These are phyloP conservation scores for Suricata suricatta DNA, from an alignment of 2,113 vertebrate species.

Conservation along the genomic window DNA sequence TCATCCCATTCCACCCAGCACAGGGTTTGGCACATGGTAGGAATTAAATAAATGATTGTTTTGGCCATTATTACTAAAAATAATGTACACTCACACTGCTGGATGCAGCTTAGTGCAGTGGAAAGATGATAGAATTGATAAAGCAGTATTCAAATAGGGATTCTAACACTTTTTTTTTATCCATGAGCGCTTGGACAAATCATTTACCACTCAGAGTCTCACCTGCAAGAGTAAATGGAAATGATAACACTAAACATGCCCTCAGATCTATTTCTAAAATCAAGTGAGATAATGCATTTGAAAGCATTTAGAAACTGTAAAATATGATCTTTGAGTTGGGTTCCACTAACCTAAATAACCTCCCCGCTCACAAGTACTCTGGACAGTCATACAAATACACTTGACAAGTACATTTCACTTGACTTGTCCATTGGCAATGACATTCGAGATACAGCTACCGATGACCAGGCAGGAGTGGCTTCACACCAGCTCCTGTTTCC, in stretches of 20 bases:
- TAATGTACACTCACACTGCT: not conserved
- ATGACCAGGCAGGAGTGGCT: not conserved
- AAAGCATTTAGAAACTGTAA: slow-evolving; percentile 52
- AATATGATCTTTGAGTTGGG: not conserved
- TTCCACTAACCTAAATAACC: slow-evolving; percentile 42
- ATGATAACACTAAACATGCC: not conserved
- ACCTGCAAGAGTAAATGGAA: not conserved
- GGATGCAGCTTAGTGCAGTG: not conserved
- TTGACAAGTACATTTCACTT: not conserved
- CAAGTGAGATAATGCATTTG: slow-evolving; percentile 3
- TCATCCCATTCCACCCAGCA: not conserved
- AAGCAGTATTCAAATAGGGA: not conserved
- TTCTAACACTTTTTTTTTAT: not conserved
- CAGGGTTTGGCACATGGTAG: not conserved
- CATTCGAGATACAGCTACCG: not conserved
- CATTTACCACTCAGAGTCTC: not conserved
- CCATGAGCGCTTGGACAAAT: not conserved
- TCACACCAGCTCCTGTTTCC: not conserved
- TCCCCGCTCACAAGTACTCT: slow-evolving; percentile 23
- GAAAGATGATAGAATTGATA: not conserved
- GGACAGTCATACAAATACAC: not conserved
- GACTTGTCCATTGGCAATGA: not conserved
- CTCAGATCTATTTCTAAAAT: slow-evolving; percentile 11
- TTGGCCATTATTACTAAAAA: not conserved
- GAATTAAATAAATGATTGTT: slow-evolving; percentile 2